These are phyloP conservation scores for Acrocephalus arundinaceus DNA, from an alignment of 2,113 vertebrate species.

Conservation along the genomic window DNA sequence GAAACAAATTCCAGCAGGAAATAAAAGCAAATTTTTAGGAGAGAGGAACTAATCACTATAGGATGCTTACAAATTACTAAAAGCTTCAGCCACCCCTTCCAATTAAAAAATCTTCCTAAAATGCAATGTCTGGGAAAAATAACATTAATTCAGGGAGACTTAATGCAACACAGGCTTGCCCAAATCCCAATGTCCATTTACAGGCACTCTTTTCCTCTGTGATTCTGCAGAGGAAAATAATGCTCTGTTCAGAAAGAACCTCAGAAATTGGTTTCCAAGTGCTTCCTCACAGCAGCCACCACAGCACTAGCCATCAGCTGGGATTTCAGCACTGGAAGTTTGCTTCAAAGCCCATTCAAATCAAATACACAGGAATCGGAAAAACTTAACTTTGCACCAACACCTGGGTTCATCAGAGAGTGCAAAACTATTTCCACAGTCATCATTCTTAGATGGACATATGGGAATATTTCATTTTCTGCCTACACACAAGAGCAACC, in stretches of 20 bases:
- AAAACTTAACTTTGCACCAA: background rate
- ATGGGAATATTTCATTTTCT: background rate
- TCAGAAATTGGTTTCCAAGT: background rate
- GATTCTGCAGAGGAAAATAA: background rate
- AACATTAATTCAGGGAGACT: background rate
- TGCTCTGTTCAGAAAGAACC: background rate
- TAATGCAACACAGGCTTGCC: background rate
- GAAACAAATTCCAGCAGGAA: background rate
- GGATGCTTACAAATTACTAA: background rate
- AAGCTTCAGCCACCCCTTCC: rapidly evolving
- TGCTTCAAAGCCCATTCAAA: background rate
- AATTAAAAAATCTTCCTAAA: background rate
- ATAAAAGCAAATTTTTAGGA: background rate
- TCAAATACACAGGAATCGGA: background rate
- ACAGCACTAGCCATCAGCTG: background rate
- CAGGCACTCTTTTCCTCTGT: background rate
- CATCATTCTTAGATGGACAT: background rate
- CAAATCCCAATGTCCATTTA: background rate
- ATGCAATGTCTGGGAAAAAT: background rate
- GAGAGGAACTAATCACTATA: background rate
- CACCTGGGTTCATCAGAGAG: background rate
- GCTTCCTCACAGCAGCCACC: background rate
- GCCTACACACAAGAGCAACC: background rate
- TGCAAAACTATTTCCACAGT: background rate
- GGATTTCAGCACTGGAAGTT: background rate